Evolutionary conservation across 2,888 invertebrate species (phyloP).

Genomic region (Thymelicus lineola): DNA sequence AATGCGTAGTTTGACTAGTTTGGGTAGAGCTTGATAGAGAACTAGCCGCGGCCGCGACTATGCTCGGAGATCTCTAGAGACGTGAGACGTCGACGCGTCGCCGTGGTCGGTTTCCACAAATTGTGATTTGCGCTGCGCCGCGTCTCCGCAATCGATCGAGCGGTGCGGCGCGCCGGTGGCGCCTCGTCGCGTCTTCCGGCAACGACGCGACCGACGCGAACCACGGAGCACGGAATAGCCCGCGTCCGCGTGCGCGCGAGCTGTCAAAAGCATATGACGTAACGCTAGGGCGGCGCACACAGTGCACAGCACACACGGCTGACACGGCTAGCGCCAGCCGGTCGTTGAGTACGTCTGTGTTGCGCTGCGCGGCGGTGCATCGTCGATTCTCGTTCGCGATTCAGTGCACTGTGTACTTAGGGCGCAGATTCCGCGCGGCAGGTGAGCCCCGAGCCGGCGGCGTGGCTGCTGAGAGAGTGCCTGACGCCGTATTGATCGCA

Average conservation of each 20-base stretch:
- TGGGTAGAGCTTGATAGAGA: conserved; percentile 15
- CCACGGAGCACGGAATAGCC: background rate
- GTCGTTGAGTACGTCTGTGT: conserved; percentile 65
- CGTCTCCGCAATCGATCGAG: conserved; percentile 43
- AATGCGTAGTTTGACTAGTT: conserved; percentile 19
- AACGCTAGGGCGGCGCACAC: conserved; percentile 71
- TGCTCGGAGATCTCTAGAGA: conserved; percentile 27
- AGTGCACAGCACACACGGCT: conserved; percentile 74
- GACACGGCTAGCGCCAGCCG: conserved; percentile 73
- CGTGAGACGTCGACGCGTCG: too few species aligned
- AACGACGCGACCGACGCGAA: conserved; percentile 34
- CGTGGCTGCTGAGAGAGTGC: conserved; percentile 62
- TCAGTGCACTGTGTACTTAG: conserved; percentile 55
- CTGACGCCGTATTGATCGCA: conserved; percentile 71
- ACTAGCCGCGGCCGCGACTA: background rate
- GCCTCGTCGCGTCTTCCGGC: conserved; percentile 53
- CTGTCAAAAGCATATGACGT: conserved; percentile 76
- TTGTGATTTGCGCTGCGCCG: conserved; percentile 37
- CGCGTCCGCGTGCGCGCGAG: conserved; percentile 49
- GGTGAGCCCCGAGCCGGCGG: conserved; percentile 66
- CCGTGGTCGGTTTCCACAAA: conserved; percentile 13
- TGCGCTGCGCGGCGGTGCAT: conserved; percentile 54
- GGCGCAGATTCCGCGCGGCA: conserved; percentile 61
- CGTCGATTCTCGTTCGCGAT: conserved; percentile 56
- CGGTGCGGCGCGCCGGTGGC: conserved; percentile 62